phyloP scores from a whole-genome alignment of 2,888 invertebrate genomes.

The Nymphalis urticae region DNA sequence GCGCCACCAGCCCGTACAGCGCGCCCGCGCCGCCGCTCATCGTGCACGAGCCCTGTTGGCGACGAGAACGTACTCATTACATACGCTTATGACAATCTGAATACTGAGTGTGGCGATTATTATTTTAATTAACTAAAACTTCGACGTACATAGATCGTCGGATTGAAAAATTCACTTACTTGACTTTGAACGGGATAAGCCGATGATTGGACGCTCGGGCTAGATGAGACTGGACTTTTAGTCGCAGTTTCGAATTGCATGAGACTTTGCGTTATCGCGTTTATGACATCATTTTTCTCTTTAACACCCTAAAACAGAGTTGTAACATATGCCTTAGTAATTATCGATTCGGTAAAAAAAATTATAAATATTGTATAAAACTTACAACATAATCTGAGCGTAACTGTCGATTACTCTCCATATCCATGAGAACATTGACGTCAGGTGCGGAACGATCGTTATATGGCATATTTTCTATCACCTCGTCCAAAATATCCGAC shows the following conservation, averaged over 20 bases:
- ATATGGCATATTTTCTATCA: conserved; percentile 88
- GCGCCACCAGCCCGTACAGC: conserved; percentile 38
- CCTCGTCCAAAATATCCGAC: conserved; percentile 92
- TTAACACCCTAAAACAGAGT: conserved; percentile 74
- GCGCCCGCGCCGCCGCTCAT: conserved; percentile 47
- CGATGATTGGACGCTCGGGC: conserved; percentile 82
- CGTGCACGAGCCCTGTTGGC: conserved; percentile 41
- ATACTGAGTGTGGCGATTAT: not conserved
- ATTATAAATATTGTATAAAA: not conserved
- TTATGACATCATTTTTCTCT: conserved; percentile 90
- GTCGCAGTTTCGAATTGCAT: conserved; percentile 91
- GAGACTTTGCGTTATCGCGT: conserved; percentile 93
- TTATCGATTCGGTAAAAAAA: too few species aligned
- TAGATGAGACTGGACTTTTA: conserved; percentile 80
- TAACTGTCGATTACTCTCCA: conserved; percentile 47
- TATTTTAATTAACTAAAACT: not conserved
- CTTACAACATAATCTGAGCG: conserved; percentile 47
- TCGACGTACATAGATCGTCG: not conserved
- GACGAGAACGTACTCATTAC: conserved; percentile 19
- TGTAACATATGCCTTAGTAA: too few species aligned
- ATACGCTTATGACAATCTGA: not conserved
- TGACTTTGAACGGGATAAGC: conserved; percentile 82
- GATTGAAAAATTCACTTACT: conserved; percentile 56
- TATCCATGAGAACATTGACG: conserved; percentile 51
- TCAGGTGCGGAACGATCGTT: conserved; percentile 76